These are phyloP conservation scores for Harpagifer antarcticus DNA, from an alignment of 2,797 vertebrate species.

Conservation along the genomic window DNA sequence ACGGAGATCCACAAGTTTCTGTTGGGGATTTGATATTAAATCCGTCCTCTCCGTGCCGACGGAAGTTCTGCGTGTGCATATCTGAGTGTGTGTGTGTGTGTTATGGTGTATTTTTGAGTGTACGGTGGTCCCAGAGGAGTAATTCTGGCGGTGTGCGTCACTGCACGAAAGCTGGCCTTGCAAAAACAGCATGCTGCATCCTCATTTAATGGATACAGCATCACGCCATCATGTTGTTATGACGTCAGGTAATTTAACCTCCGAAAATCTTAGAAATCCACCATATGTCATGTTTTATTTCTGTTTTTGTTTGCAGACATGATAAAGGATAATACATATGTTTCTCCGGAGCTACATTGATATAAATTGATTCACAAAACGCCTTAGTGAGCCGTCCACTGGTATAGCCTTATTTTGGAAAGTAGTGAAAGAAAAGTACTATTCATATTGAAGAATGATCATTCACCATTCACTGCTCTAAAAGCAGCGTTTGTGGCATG, in stretches of 20 bases:
- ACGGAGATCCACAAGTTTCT: slow-evolving; percentile 67
- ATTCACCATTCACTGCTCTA: slow-evolving; percentile 62
- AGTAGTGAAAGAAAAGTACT: slow-evolving; percentile 44
- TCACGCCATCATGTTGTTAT: not conserved
- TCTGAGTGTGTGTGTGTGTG: slow-evolving; percentile 23
- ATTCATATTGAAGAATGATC: slow-evolving; percentile 62
- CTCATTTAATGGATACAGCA: slow-evolving; percentile 40
- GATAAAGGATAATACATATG: not conserved
- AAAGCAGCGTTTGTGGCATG: slow-evolving; percentile 66
- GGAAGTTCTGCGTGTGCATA: slow-evolving; percentile 24
- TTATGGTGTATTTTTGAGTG: slow-evolving; percentile 41
- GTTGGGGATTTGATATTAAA: slow-evolving; percentile 76
- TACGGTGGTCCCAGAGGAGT: slow-evolving; percentile 41
- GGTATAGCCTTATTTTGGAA: slow-evolving; percentile 15
- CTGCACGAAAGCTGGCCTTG: slow-evolving; percentile 33
- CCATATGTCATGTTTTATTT: not conserved
- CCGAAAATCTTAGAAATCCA: not conserved
- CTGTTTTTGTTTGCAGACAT: not conserved
- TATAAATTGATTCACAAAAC: slow-evolving; percentile 16
- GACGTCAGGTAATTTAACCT: not conserved
- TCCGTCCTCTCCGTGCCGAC: slow-evolving; percentile 63
- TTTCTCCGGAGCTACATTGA: slow-evolving; percentile 3
- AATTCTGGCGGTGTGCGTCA: slow-evolving; percentile 39
- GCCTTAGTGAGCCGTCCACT: slow-evolving; percentile 4
- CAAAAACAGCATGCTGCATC: slow-evolving; percentile 35